Conservation (phyloP, 2,797 vertebrate genomes). For the Clarias platycephalus region DNA sequence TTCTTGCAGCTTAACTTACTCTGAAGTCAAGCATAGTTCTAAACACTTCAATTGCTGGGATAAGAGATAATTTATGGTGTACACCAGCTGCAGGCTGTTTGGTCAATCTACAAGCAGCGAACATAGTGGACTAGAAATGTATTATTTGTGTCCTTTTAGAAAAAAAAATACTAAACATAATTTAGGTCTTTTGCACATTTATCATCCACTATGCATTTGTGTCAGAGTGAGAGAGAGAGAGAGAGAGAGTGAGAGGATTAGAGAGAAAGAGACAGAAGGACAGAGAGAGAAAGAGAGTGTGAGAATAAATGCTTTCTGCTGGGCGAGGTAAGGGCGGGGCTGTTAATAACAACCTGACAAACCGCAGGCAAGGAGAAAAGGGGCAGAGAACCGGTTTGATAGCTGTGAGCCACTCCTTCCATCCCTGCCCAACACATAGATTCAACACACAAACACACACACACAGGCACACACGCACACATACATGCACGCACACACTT, state of each 20-base stretch:
- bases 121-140: not conserved
- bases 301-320: slow-evolving; percentile 13
- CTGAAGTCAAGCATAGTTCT: not conserved
- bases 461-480: not conserved
- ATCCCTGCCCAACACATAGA: slow-evolving; percentile 40
- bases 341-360: slow-evolving; percentile 42
- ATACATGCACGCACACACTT: not conserved
- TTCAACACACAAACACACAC: slow-evolving; percentile 10
- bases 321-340: slow-evolving; percentile 45
- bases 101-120: not conserved
- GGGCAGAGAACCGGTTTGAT: slow-evolving; percentile 50
- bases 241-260: no score
- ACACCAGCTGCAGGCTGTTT: not conserved
- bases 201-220: not conserved
- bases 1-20: not conserved
- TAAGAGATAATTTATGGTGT: not conserved
- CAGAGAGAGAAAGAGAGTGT: not conserved
- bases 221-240: no score
- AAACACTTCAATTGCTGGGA: not conserved
- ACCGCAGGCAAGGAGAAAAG: slow-evolving; percentile 34
- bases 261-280: no score
- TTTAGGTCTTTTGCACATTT: not conserved
- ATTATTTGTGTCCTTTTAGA: not conserved
- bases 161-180: no score
- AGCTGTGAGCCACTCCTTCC: slow-evolving; percentile 44